These are phyloP conservation scores for Coregonus sp. DNA, from an alignment of 2,797 vertebrate genomes.

Conservation along the genomic window DNA sequence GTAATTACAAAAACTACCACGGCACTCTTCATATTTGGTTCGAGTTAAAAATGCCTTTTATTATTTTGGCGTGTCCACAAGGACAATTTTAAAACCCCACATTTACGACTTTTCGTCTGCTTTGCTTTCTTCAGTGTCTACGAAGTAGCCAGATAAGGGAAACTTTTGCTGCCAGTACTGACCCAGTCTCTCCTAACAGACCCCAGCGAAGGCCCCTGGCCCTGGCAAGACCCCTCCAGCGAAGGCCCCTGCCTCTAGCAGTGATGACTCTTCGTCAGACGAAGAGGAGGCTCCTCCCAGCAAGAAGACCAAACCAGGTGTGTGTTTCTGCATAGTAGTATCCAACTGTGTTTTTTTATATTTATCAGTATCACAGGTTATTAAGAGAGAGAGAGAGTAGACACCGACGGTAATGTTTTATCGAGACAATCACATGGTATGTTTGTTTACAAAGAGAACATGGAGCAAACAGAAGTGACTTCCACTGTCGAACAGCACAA, in stretches of 20 bases:
- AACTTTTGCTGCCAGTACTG: not conserved
- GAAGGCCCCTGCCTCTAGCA: constrained; percentile 59
- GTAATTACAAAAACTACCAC: too few species aligned
- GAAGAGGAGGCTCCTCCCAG: constrained; percentile 75
- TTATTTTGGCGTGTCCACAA: not conserved
- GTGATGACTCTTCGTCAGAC: constrained; percentile 76
- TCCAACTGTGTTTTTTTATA: too few species aligned
- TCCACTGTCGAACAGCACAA: too few species aligned
- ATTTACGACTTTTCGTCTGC: not conserved
- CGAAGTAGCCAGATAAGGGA: not conserved
- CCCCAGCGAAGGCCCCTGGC: constrained; percentile 62
- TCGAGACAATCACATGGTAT: too few species aligned
- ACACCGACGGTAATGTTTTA: too few species aligned
- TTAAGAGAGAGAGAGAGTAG: too few species aligned
- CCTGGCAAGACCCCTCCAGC: constrained; percentile 50
- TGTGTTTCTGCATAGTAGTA: not conserved
- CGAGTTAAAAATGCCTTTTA: too few species aligned
- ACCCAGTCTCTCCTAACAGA: constrained; percentile 41
- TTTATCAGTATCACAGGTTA: too few species aligned
- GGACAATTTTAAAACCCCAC: not conserved
- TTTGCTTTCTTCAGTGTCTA: not conserved
- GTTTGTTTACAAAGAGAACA: too few species aligned
- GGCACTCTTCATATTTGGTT: too few species aligned
- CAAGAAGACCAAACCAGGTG: constrained; percentile 79
- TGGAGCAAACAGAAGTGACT: too few species aligned